phyloP scores from a whole-genome alignment of 1,140 invertebrate genomes.

The Sipha flava region DNA sequence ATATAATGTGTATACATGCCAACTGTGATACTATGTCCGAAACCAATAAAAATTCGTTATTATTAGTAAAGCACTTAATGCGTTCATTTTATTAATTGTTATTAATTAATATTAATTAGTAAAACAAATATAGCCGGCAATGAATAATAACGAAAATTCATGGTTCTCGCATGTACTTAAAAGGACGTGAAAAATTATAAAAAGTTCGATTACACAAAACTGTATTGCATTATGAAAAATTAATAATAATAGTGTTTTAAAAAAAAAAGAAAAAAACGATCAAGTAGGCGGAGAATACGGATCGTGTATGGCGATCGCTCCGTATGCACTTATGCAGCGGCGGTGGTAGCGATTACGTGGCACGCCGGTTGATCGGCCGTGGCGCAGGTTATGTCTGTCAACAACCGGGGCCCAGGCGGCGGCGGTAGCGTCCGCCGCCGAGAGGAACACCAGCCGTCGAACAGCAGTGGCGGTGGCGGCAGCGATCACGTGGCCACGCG shows the following conservation, averaged over 20 bases:
- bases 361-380: slow-evolving; percentile 28
- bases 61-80: too few species aligned
- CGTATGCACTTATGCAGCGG: neutral
- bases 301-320: neutral
- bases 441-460: neutral
- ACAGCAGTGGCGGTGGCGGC: neutral
- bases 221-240: neutral
- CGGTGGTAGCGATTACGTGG: slow-evolving; percentile 14
- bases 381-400: slow-evolving; percentile 31
- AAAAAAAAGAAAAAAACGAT: neutral
- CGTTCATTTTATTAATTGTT: too few species aligned
- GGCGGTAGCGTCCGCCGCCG: neutral
- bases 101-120: too few species aligned
- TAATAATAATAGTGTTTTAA: neutral
- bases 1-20: neutral
- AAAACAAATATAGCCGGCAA: too few species aligned
- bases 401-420: slow-evolving; percentile 6
- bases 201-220: neutral
- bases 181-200: too few species aligned
- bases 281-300: neutral
- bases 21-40: neutral
- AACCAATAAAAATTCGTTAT: too few species aligned
- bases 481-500: neutral
- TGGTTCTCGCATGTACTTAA: too few species aligned
- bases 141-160: too few species aligned